Base-by-base conservation (phyloP, 2,888 invertebrate species). In the Nymphalis urticae region DNA sequence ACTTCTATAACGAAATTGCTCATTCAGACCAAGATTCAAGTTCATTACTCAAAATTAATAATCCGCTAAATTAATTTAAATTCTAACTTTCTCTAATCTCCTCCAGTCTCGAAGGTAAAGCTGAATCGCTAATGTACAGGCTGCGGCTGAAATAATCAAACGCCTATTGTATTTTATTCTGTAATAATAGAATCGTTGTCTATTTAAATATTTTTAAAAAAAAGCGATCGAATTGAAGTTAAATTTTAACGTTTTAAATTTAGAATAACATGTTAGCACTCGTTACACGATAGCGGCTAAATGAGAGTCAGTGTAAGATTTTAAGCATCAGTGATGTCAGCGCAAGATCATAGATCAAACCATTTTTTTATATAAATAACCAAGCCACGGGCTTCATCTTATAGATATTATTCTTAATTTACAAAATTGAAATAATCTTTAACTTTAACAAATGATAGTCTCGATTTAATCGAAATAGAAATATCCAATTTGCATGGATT, bases 21-120 rank as follows among this genome's bases (percentile, higher is more conserved):
- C 77, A 76, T 76, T 81, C 75, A 76, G 77, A 77, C 76, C 76
- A 79, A 82, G 80, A 82, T 77, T 79, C 75, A 80, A 85, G 85
- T 87, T 87, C 87, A 86, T 88, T 87, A 89, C 85, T 88, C 86
- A 87, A 88, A 89, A 88, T 90, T 90, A 91, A 90, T 90, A 90
- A 90, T 88, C 88, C 88, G 83, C 83, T 82, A 88, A 90, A 92
- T 91, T 88, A 87, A 91, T 88, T 88, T 86, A 82, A 86, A 88
- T 86, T 82, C 77, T 78, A 88, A 89, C 83, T 89, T 88, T 85
- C 80, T 80, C 79, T 82, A 85, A 86, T 85, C 86, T 86, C 84
- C 77, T 86, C 84, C 76, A 81, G 79, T 80, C 82, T 79, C 74
- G 73, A 76, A 80, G 80, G 78, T 81, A 77, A 74, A 76, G 76